A percentile compares a stretch with the other conserved stretches of the same genome.
Evolutionary conservation across 2,888 invertebrate genomes (phyloP).

Genomic region (Pterostichus madidus): DNA sequence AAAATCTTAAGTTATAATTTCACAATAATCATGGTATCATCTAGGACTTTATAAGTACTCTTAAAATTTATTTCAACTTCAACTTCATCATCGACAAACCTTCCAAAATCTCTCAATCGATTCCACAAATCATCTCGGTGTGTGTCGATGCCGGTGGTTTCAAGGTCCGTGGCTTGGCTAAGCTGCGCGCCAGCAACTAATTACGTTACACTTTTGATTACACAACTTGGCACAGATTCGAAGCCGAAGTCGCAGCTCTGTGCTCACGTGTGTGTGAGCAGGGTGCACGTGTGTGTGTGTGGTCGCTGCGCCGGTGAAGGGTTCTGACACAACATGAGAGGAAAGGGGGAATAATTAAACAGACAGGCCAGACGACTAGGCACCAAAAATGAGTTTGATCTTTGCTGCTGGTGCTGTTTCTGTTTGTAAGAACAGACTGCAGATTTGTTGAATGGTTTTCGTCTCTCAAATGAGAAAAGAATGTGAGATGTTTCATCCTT

Average conservation of each 20-base stretch:
- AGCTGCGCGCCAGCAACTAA: slow-evolving; percentile 20
- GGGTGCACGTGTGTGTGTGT: slow-evolving; percentile 15
- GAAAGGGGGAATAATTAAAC: not conserved
- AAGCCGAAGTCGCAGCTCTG: not conserved
- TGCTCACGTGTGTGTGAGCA: slow-evolving; percentile 8
- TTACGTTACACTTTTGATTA: slow-evolving; percentile 62
- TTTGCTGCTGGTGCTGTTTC: not conserved
- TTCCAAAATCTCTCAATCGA: not conserved
- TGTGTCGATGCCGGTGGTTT: not conserved
- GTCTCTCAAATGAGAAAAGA: too few relatives aligned
- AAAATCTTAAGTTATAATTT: too few relatives aligned
- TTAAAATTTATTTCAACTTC: too few relatives aligned
- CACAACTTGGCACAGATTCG: slow-evolving; percentile 60
- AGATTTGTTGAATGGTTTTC: too few relatives aligned
- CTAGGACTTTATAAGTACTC: too few relatives aligned
- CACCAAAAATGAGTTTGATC: slow-evolving; percentile 11
- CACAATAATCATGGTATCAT: not conserved
- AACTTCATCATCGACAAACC: too few relatives aligned
- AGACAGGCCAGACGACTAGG: slow-evolving; percentile 14
- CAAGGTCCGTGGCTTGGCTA: slow-evolving; percentile 13
- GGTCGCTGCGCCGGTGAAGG: slow-evolving; percentile 31
- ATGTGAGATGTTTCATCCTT: too few relatives aligned
- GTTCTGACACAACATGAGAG: not conserved
- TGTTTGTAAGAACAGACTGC: too few relatives aligned
- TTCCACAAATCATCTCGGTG: slow-evolving; percentile 26